These are phyloP conservation scores for Lycia hirtaria DNA, from an alignment of 2,888 invertebrate species.

Conservation along the genomic window DNA sequence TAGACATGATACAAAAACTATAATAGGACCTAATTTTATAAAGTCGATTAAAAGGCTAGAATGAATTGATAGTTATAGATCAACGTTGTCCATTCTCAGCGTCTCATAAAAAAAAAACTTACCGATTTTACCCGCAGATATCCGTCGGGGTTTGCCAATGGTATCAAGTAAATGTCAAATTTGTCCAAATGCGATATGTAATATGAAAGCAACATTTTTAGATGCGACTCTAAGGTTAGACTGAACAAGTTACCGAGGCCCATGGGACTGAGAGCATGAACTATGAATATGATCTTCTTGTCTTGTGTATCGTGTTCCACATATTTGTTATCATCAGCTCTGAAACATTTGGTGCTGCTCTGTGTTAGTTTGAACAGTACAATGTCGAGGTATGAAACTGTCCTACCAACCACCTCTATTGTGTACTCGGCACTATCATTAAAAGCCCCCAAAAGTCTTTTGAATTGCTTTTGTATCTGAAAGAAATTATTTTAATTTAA, in stretches of 20 bases:
- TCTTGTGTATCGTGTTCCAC: slow-evolving; percentile 56
- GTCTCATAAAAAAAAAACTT: too few relatives aligned
- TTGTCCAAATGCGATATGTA: slow-evolving; percentile 66
- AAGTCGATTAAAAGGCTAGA: too few relatives aligned
- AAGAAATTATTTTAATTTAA: slow-evolving; percentile 30
- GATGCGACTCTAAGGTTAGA: slow-evolving; percentile 37
- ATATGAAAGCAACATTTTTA: slow-evolving; percentile 53
- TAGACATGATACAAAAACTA: not conserved
- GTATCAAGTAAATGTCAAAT: slow-evolving; percentile 74
- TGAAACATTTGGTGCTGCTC: slow-evolving; percentile 42
- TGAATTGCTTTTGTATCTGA: slow-evolving; percentile 57
- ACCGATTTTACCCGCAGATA: slow-evolving; percentile 26
- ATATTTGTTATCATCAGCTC: slow-evolving; percentile 59
- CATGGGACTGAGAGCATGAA: slow-evolving; percentile 67
- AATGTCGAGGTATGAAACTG: slow-evolving; percentile 69
- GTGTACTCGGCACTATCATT: slow-evolving; percentile 54
- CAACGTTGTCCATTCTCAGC: too few relatives aligned
- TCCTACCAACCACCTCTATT: slow-evolving; percentile 57
- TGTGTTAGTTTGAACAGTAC: slow-evolving; percentile 58
- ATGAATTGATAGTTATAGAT: too few relatives aligned
- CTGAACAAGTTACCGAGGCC: slow-evolving; percentile 49
- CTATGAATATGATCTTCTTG: slow-evolving; percentile 73
- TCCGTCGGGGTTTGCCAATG: slow-evolving; percentile 77
- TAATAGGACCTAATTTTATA: too few relatives aligned
- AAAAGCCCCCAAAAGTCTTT: slow-evolving; percentile 43